Percentiles rank a stretch among this genome's conserved stretches.
Conservation (phyloP, 2,113 vertebrate species). For the Narcine bancroftii region DNA sequence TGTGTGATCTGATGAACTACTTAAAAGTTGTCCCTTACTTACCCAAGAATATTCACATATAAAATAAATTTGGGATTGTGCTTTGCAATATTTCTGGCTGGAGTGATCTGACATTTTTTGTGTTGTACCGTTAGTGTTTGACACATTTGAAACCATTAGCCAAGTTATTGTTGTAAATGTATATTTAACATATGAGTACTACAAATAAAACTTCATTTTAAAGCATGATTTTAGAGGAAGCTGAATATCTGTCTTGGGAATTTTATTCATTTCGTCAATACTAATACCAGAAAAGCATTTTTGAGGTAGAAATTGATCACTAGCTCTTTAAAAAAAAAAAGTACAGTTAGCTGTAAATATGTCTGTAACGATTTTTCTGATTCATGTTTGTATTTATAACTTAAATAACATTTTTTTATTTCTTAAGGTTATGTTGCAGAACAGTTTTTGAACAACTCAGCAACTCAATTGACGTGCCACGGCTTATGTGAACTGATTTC, state of each 20-base stretch:
- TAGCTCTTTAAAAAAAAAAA: neutral
- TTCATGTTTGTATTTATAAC: neutral
- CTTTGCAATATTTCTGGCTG: neutral
- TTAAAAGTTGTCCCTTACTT: neutral
- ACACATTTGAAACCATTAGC: neutral
- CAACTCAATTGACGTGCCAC: conserved; percentile 94
- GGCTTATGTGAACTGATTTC: conserved; percentile 93
- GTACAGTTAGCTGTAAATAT: neutral
- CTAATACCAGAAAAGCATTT: no score
- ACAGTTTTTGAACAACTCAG: conserved; percentile 90
- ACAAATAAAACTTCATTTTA: neutral
- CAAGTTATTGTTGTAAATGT: neutral
- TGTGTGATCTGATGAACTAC: neutral
- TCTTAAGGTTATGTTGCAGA: conserved; percentile 84
- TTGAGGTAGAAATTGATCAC: neutral
- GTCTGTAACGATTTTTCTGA: neutral
- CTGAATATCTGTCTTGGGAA: neutral
- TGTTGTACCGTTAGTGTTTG: neutral
- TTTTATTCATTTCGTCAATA: neutral
- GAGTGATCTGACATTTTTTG: neutral
- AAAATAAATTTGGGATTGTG: neutral
- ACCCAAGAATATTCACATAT: neutral
- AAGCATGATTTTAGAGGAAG: neutral
- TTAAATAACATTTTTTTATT: conserved; percentile 2
- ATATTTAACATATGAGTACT: neutral